These are phyloP conservation scores for Drosophila aff. DNA, from an alignment of 1,140 invertebrate species.

Conservation along the genomic window DNA sequence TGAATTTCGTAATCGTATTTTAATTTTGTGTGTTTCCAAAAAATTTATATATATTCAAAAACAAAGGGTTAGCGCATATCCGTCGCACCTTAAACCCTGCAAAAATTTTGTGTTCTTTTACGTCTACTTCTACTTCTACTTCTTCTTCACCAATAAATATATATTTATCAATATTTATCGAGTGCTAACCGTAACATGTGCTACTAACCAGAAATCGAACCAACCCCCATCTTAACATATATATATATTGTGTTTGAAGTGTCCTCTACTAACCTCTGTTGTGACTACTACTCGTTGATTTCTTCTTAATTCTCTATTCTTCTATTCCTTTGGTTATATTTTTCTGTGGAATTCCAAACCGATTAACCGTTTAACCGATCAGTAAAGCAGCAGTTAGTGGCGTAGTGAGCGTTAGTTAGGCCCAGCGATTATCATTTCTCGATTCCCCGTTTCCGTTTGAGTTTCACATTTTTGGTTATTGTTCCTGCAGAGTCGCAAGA, in stretches of 20 bases:
- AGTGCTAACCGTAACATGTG: slow-evolving; percentile 79
- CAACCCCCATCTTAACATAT: slow-evolving; percentile 47
- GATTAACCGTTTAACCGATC: slow-evolving; percentile 34
- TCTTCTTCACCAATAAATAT: slow-evolving; percentile 46
- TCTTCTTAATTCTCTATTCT: slow-evolving; percentile 32
- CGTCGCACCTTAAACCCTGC: slow-evolving; percentile 42
- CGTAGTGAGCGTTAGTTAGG: slow-evolving; percentile 49
- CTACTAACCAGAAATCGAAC: slow-evolving; percentile 65
- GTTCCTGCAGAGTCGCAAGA: slow-evolving; percentile 52
- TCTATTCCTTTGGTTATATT: slow-evolving; percentile 21
- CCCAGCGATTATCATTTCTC: slow-evolving; percentile 35
- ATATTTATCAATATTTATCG: slow-evolving; percentile 59
- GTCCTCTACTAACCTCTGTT: slow-evolving; percentile 78
- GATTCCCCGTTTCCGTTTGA: slow-evolving; percentile 30
- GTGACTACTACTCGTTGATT: slow-evolving; percentile 69
- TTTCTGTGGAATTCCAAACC: slow-evolving; percentile 16
- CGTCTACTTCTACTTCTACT: slow-evolving; percentile 38
- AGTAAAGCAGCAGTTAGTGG: slow-evolving; percentile 49
- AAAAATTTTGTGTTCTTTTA: slow-evolving; percentile 42
- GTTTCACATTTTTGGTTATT: slow-evolving; percentile 44
- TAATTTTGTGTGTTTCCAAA: slow-evolving; percentile 63
- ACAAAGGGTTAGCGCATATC: slow-evolving; percentile 50
- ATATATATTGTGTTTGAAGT: slow-evolving; percentile 75
- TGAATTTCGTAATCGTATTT: slow-evolving; percentile 60
- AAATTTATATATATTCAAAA: slow-evolving; percentile 15